Base-by-base conservation (phyloP, 2,888 invertebrate genomes). In the Galerucella calmariensis region DNA sequence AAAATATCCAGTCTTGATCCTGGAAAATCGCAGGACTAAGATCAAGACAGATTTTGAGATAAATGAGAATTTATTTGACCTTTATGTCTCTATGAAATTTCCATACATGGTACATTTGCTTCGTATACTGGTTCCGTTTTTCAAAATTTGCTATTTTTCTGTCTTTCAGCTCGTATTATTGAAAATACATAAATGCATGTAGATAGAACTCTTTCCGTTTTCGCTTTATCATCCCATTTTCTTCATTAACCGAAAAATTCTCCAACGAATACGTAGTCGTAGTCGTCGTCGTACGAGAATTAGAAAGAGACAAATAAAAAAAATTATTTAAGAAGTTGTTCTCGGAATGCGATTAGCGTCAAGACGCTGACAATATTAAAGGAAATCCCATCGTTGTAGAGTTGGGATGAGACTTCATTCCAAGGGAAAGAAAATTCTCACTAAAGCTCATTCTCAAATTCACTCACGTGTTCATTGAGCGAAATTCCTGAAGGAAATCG, bases 381-480 rank as follows among this genome's bases (percentile, higher is more conserved):
- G 74, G 44, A 74, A 74, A 74, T 74, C 67, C 70, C 14, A 74
- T 59, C 67, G 67, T n/a, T 8, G 58, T 56, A 46, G 63, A 65
- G 61, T n/a, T 44, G 10, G 51, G 35, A 62, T 67, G 53, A 70
- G 61, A 66, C 56, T 58, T 58, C 62, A 44, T 27, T 59, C 48
- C 61, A 14, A 16, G 46, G 68, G 81, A 82, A 16, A 79, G 80
- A 80, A 78, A 82, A 84, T 84, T 83, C 84, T 79, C 79, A 78
- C 74, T 78, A 80, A 83, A 83, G 83, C 83, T 82, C 82, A 81
- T 76, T 75, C 80, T 80, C 83, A 84, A 84, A 84, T 85, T 84
- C 83, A 83, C 81, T 78, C 77, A 75, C 79, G 78, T 81, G 81
- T 78, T 82, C 80, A 80, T 82, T 81, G 78, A 78, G 76, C 69